Evolutionary conservation across 2,113 vertebrate genomes (phyloP).

Genomic region (Bungarus multicinctus): DNA sequence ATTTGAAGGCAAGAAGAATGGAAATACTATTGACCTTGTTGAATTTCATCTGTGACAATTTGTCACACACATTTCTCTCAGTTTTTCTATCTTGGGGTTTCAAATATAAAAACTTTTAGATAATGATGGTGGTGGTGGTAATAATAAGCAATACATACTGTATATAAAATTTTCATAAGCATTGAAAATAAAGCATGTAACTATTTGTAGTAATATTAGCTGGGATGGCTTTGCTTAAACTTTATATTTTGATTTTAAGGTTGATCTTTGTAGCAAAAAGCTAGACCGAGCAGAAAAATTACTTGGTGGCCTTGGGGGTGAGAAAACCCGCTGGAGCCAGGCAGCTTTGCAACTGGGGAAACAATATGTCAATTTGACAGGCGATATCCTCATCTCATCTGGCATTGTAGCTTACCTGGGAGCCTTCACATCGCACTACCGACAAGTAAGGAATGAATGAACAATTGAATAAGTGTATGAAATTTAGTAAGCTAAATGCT

Average conservation of each 20-base stretch:
- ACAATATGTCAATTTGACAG: conserved; percentile 80
- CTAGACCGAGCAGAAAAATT: conserved; percentile 81
- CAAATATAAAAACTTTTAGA: background rate
- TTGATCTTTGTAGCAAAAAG: conserved; percentile 86
- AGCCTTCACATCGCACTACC: conserved; percentile 84
- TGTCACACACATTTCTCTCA: background rate
- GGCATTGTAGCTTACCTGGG: conserved; percentile 84
- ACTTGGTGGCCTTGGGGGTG: conserved; percentile 86
- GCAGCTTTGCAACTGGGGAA: conserved; percentile 75
- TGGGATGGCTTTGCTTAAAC: background rate
- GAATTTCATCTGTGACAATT: background rate
- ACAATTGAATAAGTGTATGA: background rate
- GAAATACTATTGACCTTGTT: background rate
- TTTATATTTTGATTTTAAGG: conserved; percentile 57
- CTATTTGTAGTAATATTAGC: background rate
- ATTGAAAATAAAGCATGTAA: background rate
- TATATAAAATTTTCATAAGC: conserved; percentile 4
- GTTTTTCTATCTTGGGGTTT: background rate
- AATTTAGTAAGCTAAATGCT: background rate
- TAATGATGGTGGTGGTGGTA: background rate
- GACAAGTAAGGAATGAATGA: conserved; percentile 69
- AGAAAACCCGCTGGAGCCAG: conserved; percentile 83
- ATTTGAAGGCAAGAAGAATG: conserved; percentile 12
- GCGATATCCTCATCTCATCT: conserved; percentile 84
- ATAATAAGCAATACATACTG: background rate